Evolutionary conservation across 2,888 invertebrate species (phyloP), one percentile per base, ranked within the genome.

Genomic region (Pimpla rufipes): DNA sequence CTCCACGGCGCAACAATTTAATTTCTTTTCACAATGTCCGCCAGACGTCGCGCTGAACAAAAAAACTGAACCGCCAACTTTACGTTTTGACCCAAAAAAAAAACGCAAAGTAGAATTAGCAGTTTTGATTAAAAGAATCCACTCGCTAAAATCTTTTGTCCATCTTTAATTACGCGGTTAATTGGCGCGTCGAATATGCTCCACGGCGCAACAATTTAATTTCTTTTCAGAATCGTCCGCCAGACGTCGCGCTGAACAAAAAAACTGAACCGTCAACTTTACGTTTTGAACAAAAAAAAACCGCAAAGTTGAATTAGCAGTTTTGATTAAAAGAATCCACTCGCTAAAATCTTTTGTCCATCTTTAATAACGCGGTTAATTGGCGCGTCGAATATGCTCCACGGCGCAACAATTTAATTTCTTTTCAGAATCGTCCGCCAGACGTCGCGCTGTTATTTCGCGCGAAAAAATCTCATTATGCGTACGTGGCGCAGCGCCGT

Each of bases 391-490:
- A 42, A 3, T 42, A 42, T 42, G 42, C 42, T n/a, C n/a, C n/a
- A 10, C 42, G 11, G 11, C 2, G 42, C 42, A 42, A 8, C 42
- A 6, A 42, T 42, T 6, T 42, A 42, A 42, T 42, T 42, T 6
- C 5, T 42, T 42, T 42, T 10, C 42, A 42, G 42, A 10, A 8
- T 42, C n/a, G 2, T 3, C 42, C 11, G n/a, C n/a, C n/a, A n/a
- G n/a, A n/a, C n/a, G n/a, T n/a, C n/a, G 29, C 29, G 16, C 47
- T 2, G 16, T 16, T 40, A 18, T 10, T 42, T 35, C 35, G 59
- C 59, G 23, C 29, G 40, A 50, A 75, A 37, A 52, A 11, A 40
- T 52, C 45, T 21, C 73, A 62, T 55, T 66, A 52, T 29, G 29
- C 29, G 29, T 11, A 18, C 23, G 37, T 40, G 11, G 40, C 66